Percentiles rank a stretch among this genome's conserved stretches.
These are phyloP conservation scores for Caenorhabditis uteleia DNA, from an alignment of 2,888 invertebrate genomes.

Conservation along the genomic window DNA sequence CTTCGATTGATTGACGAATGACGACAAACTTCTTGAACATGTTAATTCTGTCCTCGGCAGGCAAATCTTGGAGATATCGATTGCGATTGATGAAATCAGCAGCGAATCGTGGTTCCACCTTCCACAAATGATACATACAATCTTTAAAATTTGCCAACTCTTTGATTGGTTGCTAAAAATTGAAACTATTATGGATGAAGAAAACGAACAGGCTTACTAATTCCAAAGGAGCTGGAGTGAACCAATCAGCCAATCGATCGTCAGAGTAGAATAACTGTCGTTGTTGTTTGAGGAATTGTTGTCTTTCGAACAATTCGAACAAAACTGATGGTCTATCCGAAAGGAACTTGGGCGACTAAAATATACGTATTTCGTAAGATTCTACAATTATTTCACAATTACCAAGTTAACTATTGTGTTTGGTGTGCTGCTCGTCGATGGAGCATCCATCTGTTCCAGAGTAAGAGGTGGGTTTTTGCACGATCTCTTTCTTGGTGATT, in stretches of 20 bases:
- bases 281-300: constrained; percentile 27
- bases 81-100: constrained; percentile 55
- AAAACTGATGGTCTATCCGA: constrained; percentile 17
- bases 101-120: constrained; percentile 60
- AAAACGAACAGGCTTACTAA: no score
- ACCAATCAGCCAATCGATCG: constrained; percentile 27
- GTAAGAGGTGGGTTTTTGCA: not conserved
- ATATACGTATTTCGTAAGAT: not conserved
- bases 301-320: constrained; percentile 37
- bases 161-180: constrained; percentile 22
- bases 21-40: constrained; percentile 62
- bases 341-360: not conserved
- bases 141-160: constrained; percentile 61
- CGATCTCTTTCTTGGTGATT: constrained; percentile 11
- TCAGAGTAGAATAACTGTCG: constrained; percentile 44
- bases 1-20: constrained; percentile 62
- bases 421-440: no score
- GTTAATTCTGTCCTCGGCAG: constrained; percentile 34
- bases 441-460: no score
- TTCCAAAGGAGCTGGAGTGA: no score
- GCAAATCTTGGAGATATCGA: constrained; percentile 22
- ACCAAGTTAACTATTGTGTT: no score
- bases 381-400: not conserved
- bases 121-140: constrained; percentile 65
- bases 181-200: no score